A percentile compares a stretch with the other conserved stretches of the same genome.
Conservation (phyloP, 2,113 vertebrate species). For the Hydrolagus affinis region DNA sequence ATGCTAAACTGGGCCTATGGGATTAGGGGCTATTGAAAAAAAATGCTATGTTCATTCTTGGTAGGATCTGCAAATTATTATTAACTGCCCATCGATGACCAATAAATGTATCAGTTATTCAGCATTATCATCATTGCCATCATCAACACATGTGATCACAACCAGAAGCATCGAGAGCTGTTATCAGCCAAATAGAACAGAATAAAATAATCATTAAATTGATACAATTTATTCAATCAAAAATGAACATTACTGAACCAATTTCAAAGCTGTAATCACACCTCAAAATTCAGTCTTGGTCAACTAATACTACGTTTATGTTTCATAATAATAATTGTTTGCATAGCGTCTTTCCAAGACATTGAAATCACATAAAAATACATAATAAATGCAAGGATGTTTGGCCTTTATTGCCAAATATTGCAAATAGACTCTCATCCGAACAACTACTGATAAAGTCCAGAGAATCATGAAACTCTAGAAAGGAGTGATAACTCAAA, state of each 20-base stretch:
- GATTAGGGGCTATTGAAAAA: background rate
- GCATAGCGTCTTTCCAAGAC: no score
- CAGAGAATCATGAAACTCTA: no score
- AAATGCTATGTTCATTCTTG: background rate
- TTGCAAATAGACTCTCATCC: no score
- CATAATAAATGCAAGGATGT: no score
- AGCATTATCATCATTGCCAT: background rate
- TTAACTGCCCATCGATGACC: background rate
- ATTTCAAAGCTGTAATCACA: background rate
- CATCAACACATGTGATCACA: background rate
- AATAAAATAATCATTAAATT: background rate
- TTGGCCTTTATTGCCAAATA: no score
- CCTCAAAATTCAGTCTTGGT: no score
- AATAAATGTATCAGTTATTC: background rate
- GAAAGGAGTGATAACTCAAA: no score
- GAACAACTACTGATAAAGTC: no score
- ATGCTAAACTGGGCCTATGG: background rate
- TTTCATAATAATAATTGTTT: no score
- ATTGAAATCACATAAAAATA: no score
- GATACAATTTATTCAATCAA: background rate
- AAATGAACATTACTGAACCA: background rate
- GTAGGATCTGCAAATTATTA: background rate
- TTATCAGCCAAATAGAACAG: background rate
- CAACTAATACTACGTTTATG: no score
- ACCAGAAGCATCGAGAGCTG: background rate